phyloP scores from a whole-genome alignment of 2,888 invertebrate species.

The Dione juno region DNA sequence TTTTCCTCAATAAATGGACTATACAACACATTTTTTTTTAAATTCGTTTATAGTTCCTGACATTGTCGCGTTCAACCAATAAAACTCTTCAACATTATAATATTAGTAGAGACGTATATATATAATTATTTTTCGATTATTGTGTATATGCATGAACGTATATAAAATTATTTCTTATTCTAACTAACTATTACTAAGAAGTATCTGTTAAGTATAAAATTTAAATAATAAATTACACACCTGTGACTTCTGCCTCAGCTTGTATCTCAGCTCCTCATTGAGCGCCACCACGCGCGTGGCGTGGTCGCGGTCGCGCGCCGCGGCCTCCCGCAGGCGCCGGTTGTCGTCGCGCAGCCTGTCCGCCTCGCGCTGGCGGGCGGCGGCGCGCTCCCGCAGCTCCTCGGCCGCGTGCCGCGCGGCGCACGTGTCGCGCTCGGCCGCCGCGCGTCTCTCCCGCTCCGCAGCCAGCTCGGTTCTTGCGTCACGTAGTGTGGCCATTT shows the following conservation, averaged over 20 bases:
- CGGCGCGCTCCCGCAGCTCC: constrained; percentile 91
- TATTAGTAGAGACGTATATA: too few relatives aligned
- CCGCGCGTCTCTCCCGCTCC: constrained; percentile 89
- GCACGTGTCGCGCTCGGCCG: constrained; percentile 88
- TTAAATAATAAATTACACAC: constrained; percentile 63
- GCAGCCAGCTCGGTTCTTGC: constrained; percentile 87
- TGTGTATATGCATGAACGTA: too few relatives aligned
- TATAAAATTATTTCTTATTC: too few relatives aligned
- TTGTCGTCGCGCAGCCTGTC: constrained; percentile 84
- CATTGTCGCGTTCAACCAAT: too few relatives aligned
- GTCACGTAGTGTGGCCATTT: constrained; percentile 90
- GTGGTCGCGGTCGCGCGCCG: constrained; percentile 90
- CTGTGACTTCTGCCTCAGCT: constrained; percentile 91
- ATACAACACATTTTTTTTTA: too few relatives aligned
- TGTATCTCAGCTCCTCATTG: constrained; percentile 95
- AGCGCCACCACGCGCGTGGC: constrained; percentile 90
- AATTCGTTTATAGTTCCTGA: too few relatives aligned
- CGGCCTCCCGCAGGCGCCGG: constrained; percentile 87
- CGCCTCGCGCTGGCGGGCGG: constrained; percentile 89
- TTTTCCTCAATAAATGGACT: too few relatives aligned
- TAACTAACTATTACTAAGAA: too few relatives aligned
- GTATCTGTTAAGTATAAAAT: too few relatives aligned
- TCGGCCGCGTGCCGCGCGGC: constrained; percentile 92
- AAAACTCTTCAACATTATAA: too few relatives aligned
- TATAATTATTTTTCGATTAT: too few relatives aligned